Base-by-base conservation (phyloP, 2,797 vertebrate genomes). In the Euphonia xanthogaster region DNA sequence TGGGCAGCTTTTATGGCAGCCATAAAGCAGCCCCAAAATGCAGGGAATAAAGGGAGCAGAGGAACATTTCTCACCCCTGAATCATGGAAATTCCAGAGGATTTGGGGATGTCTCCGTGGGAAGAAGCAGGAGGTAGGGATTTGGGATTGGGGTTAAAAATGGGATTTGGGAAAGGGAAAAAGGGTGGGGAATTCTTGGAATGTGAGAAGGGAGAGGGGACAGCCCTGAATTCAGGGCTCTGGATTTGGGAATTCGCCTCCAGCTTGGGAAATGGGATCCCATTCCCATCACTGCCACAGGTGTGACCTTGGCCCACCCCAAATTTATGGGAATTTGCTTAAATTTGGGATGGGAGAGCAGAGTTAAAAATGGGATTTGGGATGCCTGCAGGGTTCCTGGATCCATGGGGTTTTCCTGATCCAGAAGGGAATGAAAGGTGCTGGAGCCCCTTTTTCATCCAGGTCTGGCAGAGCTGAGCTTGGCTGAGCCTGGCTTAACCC, bases 1-100 rank as follows among this genome's bases (percentile, higher is more conserved):
- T 66, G 33, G 62, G 27, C 71, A 20, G 61, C 76, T 97, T 97
- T 97, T 97, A 97, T 82, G 58, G 94, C 10, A 54, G 93, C 91
- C 87, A 78, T 97, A 97, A 98, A 97, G 53, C 86, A 97, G 77
- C 80, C 83, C 94, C 97, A 96, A 97, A 97, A 51, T 10, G 88
- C 89, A 94, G 94, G 74, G 90, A 62, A 93, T 93, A 82, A 94
- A 97, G 82, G 44, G 77, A 88, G 62, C 24, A 13, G 76, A 54
- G 80, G 93, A 91, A 91, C 30, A 30, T 61, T 95, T 16, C 54
- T 72, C 45, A 20, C 17, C 82, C n/a, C 75, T 1, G 48, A 55
- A 5, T 30, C 1, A 1, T 0, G 57, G 79, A 48, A n/a, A 42
- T 24, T 45, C 28, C 3, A 1, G 35, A 42, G 20, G 6, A 19